phyloP scores from a whole-genome alignment of 2,888 invertebrate genomes.

The Ennomos fuscantarius region DNA sequence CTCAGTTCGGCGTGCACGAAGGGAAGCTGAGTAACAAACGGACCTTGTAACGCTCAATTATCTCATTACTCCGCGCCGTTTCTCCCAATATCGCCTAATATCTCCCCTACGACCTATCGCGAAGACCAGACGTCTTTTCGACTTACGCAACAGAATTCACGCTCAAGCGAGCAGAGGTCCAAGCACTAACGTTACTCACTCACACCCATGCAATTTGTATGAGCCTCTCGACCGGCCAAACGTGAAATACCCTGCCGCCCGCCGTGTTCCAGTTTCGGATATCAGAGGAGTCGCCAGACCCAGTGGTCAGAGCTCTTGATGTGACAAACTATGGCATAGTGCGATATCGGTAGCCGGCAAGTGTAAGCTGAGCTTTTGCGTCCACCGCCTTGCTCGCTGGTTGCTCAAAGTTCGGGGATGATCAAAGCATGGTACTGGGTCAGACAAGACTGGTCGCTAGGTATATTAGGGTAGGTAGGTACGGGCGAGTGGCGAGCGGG shows the following conservation, averaged over 20 bases:
- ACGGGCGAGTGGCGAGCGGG: conserved; percentile 77
- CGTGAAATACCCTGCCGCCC: conserved; percentile 56
- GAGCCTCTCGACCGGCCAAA: conserved; percentile 55
- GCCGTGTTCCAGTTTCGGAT: conserved; percentile 48
- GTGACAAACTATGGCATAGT: conserved; percentile 79
- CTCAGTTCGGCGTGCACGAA: conserved; percentile 1
- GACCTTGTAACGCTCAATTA: conserved; percentile 48
- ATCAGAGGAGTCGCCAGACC: conserved; percentile 61
- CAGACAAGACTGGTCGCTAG: conserved; percentile 50
- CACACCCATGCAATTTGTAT: conserved; percentile 80
- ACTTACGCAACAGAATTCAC: conserved; percentile 84
- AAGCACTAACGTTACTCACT: conserved; percentile 78
- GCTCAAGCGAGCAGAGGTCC: conserved; percentile 81
- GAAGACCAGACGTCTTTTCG: conserved; percentile 74
- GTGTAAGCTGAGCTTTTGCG: conserved; percentile 52
- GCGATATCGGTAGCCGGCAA: conserved; percentile 72
- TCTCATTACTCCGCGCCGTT: conserved; percentile 57
- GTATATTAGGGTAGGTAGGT: conserved; percentile 76
- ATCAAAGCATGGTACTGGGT: conserved; percentile 47
- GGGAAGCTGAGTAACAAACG: conserved; percentile 38
- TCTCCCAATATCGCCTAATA: conserved; percentile 67
- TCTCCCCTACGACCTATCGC: conserved; percentile 54
- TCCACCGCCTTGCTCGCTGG: conserved; percentile 38
- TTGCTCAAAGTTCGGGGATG: conserved; percentile 30
- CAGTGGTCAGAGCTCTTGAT: conserved; percentile 77